Evolutionary conservation across 2,888 invertebrate genomes (phyloP).

Genomic region (Hoplodrina blanda): DNA sequence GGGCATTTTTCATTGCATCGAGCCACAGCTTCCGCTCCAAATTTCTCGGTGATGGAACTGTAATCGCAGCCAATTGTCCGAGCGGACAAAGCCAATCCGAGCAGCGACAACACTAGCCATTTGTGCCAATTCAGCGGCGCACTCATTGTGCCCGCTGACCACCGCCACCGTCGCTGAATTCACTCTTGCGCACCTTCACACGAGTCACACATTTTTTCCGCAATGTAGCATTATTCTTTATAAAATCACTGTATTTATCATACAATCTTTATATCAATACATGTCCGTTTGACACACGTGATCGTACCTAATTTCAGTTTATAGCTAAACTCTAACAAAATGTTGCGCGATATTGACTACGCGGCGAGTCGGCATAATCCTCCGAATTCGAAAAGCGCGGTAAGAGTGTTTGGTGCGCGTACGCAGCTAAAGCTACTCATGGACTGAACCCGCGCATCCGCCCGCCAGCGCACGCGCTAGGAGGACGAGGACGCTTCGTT

Average conservation of each 20-base stretch:
- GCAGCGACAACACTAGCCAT: conserved; percentile 89
- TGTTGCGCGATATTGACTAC: conserved; percentile 58
- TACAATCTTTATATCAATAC: conserved; percentile 28
- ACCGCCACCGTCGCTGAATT: conserved; percentile 71
- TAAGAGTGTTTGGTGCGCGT: conserved; percentile 75
- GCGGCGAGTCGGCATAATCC: conserved; percentile 74
- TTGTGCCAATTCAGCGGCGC: conserved; percentile 89
- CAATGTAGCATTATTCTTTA: conserved; percentile 68
- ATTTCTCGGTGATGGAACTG: conserved; percentile 89
- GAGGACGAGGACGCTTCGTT: conserved; percentile 77
- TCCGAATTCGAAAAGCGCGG: conserved; percentile 69
- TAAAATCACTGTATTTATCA: conserved; percentile 55
- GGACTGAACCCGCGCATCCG: conserved; percentile 78
- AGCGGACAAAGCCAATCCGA: conserved; percentile 90
- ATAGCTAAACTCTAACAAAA: conserved; percentile 44
- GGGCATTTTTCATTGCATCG: conserved; percentile 89
- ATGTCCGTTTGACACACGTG: conserved; percentile 21
- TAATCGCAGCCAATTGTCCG: conserved; percentile 90
- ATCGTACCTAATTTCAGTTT: conserved; percentile 22
- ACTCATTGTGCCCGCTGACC: conserved; percentile 84
- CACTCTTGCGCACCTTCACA: conserved; percentile 78
- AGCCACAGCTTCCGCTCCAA: conserved; percentile 89
- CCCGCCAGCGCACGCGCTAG: conserved; percentile 76
- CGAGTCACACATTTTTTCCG: conserved; percentile 67
- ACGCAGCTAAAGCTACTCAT: conserved; percentile 84